Conservation (phyloP, 1,140 invertebrate genomes). For the Helicoverpa armigera region DNA sequence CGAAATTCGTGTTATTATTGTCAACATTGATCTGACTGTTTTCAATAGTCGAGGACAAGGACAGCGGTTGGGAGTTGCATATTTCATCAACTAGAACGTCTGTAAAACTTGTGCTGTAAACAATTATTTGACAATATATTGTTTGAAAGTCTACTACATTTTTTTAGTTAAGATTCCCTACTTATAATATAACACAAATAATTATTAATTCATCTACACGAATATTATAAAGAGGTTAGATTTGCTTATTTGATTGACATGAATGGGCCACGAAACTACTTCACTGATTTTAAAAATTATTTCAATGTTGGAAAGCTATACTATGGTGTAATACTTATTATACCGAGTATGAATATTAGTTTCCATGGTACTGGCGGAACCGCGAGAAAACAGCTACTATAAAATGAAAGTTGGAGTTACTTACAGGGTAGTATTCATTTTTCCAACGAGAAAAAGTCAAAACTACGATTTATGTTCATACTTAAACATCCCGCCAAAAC, state of each 20-base stretch:
- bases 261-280: no score
- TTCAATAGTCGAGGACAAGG: constrained; percentile 65
- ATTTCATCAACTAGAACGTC: constrained; percentile 73
- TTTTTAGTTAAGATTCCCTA: background rate
- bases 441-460: background rate
- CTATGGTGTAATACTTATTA: no score
- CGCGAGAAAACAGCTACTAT: background rate
- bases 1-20: background rate
- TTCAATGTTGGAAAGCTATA: no score
- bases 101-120: constrained; percentile 68
- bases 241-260: no score
- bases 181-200: no score
- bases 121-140: background rate
- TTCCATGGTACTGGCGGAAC: no score
- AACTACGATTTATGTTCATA: background rate
- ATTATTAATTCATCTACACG: no score
- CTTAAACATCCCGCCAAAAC: constrained; percentile 31
- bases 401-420: background rate
- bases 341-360: no score
- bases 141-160: background rate
- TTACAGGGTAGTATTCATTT: constrained; percentile 32
- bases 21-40: background rate
- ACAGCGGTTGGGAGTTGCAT: constrained; percentile 73
- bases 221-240: no score
- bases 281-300: no score